Evolutionary conservation across 2,888 invertebrate species (phyloP).

Genomic region (Sisyra terminalis): DNA sequence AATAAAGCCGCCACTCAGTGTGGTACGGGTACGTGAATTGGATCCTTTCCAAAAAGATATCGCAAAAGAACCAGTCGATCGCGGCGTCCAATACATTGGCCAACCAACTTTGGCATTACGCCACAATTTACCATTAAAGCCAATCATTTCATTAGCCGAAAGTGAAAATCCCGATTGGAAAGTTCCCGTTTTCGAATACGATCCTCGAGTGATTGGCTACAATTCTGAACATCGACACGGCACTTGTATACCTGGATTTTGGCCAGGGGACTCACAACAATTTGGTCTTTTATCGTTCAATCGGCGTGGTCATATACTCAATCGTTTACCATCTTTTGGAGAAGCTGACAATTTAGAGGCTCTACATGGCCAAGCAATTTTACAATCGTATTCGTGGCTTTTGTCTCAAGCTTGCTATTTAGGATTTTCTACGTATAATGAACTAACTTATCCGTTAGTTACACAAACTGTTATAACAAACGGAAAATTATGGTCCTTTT

Average conservation of each 20-base stretch:
- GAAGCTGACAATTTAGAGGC: slow-evolving; percentile 41
- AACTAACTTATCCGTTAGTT: slow-evolving; percentile 78
- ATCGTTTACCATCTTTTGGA: slow-evolving; percentile 31
- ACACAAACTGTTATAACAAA: slow-evolving; percentile 82
- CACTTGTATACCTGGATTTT: slow-evolving; percentile 56
- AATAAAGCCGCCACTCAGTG: slow-evolving; percentile 34
- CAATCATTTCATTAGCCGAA: slow-evolving; percentile 39
- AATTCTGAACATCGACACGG: slow-evolving; percentile 38
- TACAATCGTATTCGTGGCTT: slow-evolving; percentile 67
- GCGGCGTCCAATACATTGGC: slow-evolving; percentile 54
- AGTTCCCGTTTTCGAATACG: slow-evolving; percentile 38
- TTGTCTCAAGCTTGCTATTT: slow-evolving; percentile 63
- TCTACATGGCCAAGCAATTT: slow-evolving; percentile 56
- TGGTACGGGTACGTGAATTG: slow-evolving; percentile 27
- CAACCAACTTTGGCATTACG: slow-evolving; percentile 52
- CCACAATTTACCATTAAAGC: slow-evolving; percentile 46
- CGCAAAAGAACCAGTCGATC: slow-evolving; percentile 39
- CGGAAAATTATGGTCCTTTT: slow-evolving; percentile 74
- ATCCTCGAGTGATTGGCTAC: slow-evolving; percentile 46
- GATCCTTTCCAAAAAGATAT: slow-evolving; percentile 25
- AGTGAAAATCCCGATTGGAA: slow-evolving; percentile 35
- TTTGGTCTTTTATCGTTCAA: slow-evolving; percentile 60
- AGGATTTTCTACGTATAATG: slow-evolving; percentile 82
- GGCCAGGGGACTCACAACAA: slow-evolving; percentile 65
- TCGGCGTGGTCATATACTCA: slow-evolving; percentile 40